Conservation (phyloP, 2,113 vertebrate genomes). For the Mesitornis unicolor region DNA sequence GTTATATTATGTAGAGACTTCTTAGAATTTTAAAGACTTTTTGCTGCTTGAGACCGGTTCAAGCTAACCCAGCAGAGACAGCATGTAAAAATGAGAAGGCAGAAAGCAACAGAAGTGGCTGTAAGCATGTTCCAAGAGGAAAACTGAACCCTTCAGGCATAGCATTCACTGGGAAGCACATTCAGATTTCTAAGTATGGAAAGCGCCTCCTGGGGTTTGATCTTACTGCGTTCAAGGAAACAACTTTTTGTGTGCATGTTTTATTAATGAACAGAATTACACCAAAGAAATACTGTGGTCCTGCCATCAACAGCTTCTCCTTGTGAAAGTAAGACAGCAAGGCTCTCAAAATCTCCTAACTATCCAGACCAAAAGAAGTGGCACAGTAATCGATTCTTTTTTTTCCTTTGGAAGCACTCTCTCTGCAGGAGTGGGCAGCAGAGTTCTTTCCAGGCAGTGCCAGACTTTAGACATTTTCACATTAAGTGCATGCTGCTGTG, state of each 20-base stretch:
- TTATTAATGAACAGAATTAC: not conserved
- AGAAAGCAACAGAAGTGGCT: not conserved
- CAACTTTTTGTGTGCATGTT: not conserved
- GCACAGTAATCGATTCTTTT: not conserved
- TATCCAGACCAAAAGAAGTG: not conserved
- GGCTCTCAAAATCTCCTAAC: not conserved
- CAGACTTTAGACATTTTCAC: not conserved
- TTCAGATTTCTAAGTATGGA: not conserved
- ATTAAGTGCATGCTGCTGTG: not conserved
- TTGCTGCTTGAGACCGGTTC: not conserved
- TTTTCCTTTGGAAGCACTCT: not conserved
- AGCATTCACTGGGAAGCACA: not conserved
- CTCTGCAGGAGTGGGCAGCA: not conserved
- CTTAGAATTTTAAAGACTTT: not conserved
- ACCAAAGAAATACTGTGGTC: not conserved
- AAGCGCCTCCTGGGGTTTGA: not conserved
- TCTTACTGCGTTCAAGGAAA: accelerated
- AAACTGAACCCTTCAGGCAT: not conserved
- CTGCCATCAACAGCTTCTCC: not conserved
- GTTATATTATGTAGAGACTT: not conserved
- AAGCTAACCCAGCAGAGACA: not conserved
- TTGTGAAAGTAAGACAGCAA: not conserved
- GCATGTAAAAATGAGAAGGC: not conserved
- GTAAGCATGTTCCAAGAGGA: not conserved
- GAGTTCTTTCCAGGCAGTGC: not conserved